phyloP scores from a whole-genome alignment of 2,888 invertebrate genomes.

The Limnephilus lunatus region DNA sequence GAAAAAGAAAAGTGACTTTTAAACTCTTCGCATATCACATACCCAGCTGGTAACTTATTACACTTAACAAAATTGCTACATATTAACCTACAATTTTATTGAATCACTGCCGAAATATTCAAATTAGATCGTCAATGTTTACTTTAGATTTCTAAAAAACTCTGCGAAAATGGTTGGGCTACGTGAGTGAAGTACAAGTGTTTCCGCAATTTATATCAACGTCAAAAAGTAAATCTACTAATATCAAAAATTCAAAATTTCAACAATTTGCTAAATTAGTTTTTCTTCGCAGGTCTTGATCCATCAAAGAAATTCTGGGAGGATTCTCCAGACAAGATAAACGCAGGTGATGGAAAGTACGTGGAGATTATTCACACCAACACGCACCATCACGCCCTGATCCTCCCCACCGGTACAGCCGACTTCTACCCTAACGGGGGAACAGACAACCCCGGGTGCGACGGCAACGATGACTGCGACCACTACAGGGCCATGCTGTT shows the following conservation, averaged over 20 bases:
- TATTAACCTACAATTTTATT: too few relatives aligned
- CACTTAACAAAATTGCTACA: too few relatives aligned
- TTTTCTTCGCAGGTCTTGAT: constrained; percentile 65
- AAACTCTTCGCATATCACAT: not conserved
- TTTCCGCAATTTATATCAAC: too few relatives aligned
- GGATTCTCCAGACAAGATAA: constrained; percentile 64
- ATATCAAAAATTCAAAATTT: too few relatives aligned
- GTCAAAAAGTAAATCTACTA: too few relatives aligned
- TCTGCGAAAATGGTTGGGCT: too few relatives aligned
- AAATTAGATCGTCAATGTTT: too few relatives aligned
- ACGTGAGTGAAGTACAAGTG: too few relatives aligned
- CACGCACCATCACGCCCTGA: constrained; percentile 67
- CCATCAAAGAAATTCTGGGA: constrained; percentile 68
- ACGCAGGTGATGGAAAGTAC: constrained; percentile 67
- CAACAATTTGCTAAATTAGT: not conserved
- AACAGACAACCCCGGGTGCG: constrained; percentile 63
- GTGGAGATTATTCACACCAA: constrained; percentile 69
- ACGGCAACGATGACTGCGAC: constrained; percentile 66
- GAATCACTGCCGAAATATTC: too few relatives aligned
- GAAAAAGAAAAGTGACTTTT: not conserved
- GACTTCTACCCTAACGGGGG: constrained; percentile 70
- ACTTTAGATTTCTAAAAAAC: too few relatives aligned
- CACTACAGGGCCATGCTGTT: constrained; percentile 65
- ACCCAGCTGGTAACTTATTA: not conserved
- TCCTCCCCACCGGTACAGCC: constrained; percentile 67